Conservation (phyloP, 1,140 invertebrate species). For the Ectropis grisescens region DNA sequence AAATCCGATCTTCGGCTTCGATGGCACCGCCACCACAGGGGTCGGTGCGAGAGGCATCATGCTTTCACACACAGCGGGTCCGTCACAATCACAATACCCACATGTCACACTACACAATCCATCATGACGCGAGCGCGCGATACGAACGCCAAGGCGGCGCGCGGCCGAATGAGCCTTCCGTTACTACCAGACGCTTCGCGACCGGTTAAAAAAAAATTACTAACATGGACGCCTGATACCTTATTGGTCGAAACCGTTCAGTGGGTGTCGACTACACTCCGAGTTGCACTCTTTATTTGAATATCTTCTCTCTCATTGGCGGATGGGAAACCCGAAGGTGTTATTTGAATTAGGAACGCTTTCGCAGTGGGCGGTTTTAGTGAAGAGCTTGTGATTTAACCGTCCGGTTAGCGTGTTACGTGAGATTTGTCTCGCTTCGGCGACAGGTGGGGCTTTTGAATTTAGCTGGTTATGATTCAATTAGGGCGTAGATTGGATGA, state of each 20-base stretch:
- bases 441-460: conserved; percentile 25
- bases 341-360: conserved; percentile 54
- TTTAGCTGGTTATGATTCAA: conserved; percentile 52
- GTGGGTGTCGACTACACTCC: conserved; percentile 26
- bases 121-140: conserved; percentile 52
- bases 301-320: conserved; percentile 28
- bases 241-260: conserved; percentile 31
- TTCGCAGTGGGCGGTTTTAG: conserved; percentile 45
- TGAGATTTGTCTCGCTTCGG: conserved; percentile 15
- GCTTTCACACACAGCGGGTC: conserved; percentile 48
- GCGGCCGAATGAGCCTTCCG: conserved; percentile 50
- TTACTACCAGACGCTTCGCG: conserved; percentile 18
- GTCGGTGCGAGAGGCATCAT: conserved; percentile 94
- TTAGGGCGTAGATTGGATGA: conserved; percentile 30
- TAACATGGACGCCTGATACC: conserved; percentile 33
- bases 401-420: conserved; percentile 33
- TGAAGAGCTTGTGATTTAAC: conserved; percentile 39
- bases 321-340: conserved; percentile 22
- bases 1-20: conserved; percentile 94
- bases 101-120: conserved; percentile 62
- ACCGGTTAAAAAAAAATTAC: conserved; percentile 32
- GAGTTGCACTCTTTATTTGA: conserved; percentile 29
- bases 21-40: conserved; percentile 84
- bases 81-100: conserved; percentile 52
- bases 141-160: conserved; percentile 60